Evolutionary conservation across 2,113 vertebrate genomes (phyloP), one percentile per base, ranked within the genome.

Genomic region (Girardinichthys multiradiatus): DNA sequence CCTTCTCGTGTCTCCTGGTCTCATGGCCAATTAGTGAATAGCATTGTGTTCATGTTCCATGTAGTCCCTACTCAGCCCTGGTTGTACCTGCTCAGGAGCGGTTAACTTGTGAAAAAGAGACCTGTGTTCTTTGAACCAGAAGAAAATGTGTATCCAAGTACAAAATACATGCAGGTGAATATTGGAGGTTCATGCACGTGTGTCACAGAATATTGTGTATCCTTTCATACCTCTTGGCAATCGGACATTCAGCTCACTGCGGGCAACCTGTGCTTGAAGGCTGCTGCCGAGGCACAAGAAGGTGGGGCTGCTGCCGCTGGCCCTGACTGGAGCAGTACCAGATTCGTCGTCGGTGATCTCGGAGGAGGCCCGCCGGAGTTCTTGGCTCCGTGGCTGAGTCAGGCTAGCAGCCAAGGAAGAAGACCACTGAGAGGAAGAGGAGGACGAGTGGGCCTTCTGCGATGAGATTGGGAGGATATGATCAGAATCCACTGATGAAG

Each of bases 211-310:
- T 48, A 63, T 45, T 69, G 59, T n/a, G 57, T 2, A 9, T 35
- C 9, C 39, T 60, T 4, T 27, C 88, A 63, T 83, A 95, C 94
- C 94, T 92, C 94, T 87, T 72, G 94, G 94, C 67, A 95, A 87
- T 48, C 94, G 94, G 75, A 95, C 94, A 51, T 95, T 95, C 5
- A 95, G 94, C 87, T 95, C 94, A 19, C 94, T 95, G 62, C 92
- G 91, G 1, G 94, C 94, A 81, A 95, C 94, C 86, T 94, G 94
- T 5, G 90, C 85, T 70, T 94, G 94, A 48, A 91, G 82, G 51
- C 68, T 54, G 71, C 63, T 74, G 48, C 76, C 13, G 57, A 86
- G 88, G 33, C 80, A 86, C 2, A 81, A 71, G 27, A 72, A 74
- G 51, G 86, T 70, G 68, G 87, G 87, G 39, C 87, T 85, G 77